A percentile compares a stretch with the other conserved stretches of the same genome.
Conservation (phyloP, 2,797 vertebrate species). For the Peromyscus eremicus region DNA sequence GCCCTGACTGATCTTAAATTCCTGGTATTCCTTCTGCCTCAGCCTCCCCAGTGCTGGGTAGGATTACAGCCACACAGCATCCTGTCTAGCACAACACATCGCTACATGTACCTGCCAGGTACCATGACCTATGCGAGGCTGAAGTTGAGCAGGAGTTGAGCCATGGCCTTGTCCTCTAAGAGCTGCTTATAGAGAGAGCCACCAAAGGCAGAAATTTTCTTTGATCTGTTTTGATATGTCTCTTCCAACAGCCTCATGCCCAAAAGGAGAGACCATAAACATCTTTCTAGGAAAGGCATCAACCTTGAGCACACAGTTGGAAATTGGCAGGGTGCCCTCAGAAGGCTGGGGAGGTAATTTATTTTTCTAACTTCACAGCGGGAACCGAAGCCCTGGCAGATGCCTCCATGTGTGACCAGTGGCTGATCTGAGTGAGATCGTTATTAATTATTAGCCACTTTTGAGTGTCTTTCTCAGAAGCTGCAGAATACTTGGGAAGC, state of each 20-base stretch:
- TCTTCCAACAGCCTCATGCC: background rate
- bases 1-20: background rate
- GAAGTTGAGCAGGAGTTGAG: background rate
- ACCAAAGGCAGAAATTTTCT: background rate
- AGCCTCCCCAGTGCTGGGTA: too few species aligned
- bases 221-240: background rate
- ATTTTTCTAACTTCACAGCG: constrained; percentile 60
- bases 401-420: constrained; percentile 22
- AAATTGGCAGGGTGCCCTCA: constrained; percentile 69
- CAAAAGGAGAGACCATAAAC: constrained; percentile 52
- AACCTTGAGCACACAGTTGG: constrained; percentile 41
- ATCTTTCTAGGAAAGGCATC: constrained; percentile 55
- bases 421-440: constrained; percentile 70
- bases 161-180: background rate
- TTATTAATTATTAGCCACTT: constrained; percentile 80
- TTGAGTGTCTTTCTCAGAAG: constrained; percentile 75
- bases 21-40: background rate
- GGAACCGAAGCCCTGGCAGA: constrained; percentile 8
- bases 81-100: background rate
- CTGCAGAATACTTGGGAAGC: constrained; percentile 58
- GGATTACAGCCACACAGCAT: background rate
- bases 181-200: background rate
- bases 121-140: background rate
- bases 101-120: background rate
- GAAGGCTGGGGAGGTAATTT: constrained; percentile 47